Conservation (phyloP, 2,888 invertebrate species). For the Xestia rhomboidea region DNA sequence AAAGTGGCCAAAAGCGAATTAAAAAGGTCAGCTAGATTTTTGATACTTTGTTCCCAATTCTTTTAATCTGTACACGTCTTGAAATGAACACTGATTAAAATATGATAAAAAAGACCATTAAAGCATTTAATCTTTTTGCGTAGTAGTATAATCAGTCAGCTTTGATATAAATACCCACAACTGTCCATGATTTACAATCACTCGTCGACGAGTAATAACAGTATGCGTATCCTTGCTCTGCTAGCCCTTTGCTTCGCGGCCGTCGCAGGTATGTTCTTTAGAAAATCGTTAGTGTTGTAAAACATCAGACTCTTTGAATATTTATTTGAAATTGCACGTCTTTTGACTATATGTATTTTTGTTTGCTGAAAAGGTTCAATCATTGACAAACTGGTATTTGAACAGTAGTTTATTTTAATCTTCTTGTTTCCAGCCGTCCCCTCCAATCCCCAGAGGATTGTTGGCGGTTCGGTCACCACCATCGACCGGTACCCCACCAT, state of each 20-base stretch:
- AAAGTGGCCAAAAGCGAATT: too few relatives aligned
- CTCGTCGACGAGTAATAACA: constrained; percentile 13
- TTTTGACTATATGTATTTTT: background rate
- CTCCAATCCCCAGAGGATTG: constrained; percentile 67
- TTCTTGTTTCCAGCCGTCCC: constrained; percentile 57
- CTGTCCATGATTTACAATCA: background rate
- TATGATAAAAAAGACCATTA: background rate
- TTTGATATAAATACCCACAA: constrained; percentile 24
- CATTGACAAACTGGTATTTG: background rate
- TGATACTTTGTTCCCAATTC: too few relatives aligned
- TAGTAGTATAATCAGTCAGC: background rate
- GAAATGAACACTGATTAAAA: background rate
- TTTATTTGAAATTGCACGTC: background rate
- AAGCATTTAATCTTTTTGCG: background rate
- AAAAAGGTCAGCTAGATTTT: too few relatives aligned
- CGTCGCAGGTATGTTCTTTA: constrained; percentile 40
- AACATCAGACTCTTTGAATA: background rate
- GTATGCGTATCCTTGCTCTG: constrained; percentile 34
- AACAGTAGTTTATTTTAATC: background rate
- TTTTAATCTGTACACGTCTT: too few relatives aligned
- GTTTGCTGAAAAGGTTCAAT: background rate
- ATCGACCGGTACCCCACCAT: constrained; percentile 65
- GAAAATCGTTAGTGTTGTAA: background rate
- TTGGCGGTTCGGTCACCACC: constrained; percentile 71
- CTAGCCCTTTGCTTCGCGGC: constrained; percentile 48